Percentiles rank a stretch among this genome's conserved stretches.
phyloP scores from a whole-genome alignment of 2,113 vertebrate genomes.

The Ochotona princeps region DNA sequence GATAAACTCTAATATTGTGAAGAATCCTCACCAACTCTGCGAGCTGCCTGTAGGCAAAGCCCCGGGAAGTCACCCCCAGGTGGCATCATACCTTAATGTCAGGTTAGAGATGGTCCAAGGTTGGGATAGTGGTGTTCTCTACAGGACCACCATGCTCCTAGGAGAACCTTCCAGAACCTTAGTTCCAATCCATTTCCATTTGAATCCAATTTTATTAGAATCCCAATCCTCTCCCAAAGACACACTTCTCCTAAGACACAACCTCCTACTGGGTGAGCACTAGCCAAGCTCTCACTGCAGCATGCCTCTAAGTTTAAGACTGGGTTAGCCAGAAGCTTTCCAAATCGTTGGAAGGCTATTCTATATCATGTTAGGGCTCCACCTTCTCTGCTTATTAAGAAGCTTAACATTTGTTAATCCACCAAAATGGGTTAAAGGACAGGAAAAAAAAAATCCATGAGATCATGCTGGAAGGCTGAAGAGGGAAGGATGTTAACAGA shows the following conservation, averaged over 20 bases:
- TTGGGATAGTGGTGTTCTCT: not conserved
- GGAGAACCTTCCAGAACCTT: not conserved
- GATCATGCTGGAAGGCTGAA: slow-evolving; percentile 7
- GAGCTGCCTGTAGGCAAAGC: not conserved
- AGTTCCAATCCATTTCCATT: not conserved
- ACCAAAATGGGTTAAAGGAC: not conserved
- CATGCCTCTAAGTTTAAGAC: not conserved
- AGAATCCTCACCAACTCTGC: not conserved
- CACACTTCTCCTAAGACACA: fast-evolving
- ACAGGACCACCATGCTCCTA: too few relatives aligned
- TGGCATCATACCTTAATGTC: not conserved
- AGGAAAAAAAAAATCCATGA: not conserved
- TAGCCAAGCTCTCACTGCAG: not conserved
- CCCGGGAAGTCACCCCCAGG: not conserved
- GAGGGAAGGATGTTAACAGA: not conserved
- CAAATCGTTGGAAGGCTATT: not conserved
- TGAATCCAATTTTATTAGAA: not conserved
- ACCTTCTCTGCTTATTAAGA: not conserved
- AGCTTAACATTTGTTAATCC: slow-evolving; percentile 30
- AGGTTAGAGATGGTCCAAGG: not conserved
- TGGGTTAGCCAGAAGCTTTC: not conserved
- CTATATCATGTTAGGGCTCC: not conserved
- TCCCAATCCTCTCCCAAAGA: not conserved
- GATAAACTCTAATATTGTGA: too few relatives aligned
- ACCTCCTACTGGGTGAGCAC: not conserved